Evolutionary conservation across 1,140 invertebrate species (phyloP), one percentile per base, ranked within the genome.

Genomic region (Cyphomyrmex costatus): DNA sequence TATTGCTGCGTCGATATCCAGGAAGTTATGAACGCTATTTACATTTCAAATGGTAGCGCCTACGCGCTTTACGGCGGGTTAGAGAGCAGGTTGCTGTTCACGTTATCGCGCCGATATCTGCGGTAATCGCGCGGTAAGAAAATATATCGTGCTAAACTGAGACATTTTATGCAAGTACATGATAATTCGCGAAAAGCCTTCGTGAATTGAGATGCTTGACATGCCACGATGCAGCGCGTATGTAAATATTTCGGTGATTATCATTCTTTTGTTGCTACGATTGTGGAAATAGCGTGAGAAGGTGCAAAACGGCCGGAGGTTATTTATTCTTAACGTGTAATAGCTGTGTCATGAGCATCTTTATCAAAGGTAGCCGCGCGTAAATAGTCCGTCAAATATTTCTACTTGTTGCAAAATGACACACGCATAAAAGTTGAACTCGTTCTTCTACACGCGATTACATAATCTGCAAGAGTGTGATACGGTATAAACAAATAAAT

Each of bases 31-130:
- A 30, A n/a, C 36, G 42, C 24, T 24, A 82, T 83, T 60, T 83
- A 61, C 79, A 83, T 83, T 83, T 73, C 79, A 83, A 83, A 83
- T 83, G 19, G 46, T n/a, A 27, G 51, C 79, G 53, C 53, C 79
- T 60, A 83, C 79, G 53, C 68, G 24, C 58, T 73, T 79, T 61
- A 61, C 68, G 51, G 8, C 49, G 46, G 46, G 46, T 83, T 74
- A 61, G 36, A 73, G 53, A 36, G 68, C 68, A 60, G 24, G 53
- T 74, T 71, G 51, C 19, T 82, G 53, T 82, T 56, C 24, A 19
- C 8, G 74, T 83, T 79, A 79, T 65, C 27, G 76, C n/a, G 42
- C 24, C 24, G 51, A 60, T 82, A 82, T 74, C 53, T 61, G 68
- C 27, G 68, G 68, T 74, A 73, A 83, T 74, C 79, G 79, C 79